Evolutionary conservation across 2,797 vertebrate species (phyloP).

Genomic region (Otolemur crassicaudatus): DNA sequence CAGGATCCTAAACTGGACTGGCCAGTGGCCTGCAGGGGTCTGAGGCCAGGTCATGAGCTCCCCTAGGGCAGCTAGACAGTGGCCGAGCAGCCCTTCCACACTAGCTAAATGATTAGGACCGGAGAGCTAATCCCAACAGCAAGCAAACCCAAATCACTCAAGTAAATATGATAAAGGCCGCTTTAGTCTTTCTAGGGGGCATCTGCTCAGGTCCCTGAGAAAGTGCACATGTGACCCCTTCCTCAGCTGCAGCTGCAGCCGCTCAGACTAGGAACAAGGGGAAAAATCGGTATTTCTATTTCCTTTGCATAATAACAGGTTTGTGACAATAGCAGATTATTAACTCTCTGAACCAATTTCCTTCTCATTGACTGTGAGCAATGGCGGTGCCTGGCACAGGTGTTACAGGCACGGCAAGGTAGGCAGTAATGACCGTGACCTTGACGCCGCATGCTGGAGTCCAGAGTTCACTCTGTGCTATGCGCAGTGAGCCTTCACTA

Average conservation of each 20-base stretch:
- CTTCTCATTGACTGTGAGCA: background rate
- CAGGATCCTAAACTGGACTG: fast-evolving
- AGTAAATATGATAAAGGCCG: background rate
- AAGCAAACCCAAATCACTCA: background rate
- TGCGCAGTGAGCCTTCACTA: background rate
- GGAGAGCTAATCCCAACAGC: background rate
- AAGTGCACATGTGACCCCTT: fast-evolving
- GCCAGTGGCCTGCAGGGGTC: fast-evolving
- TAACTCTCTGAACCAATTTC: background rate
- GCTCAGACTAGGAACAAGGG: too few species aligned
- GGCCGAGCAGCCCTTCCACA: fast-evolving
- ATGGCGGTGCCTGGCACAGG: fast-evolving
- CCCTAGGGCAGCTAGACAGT: background rate
- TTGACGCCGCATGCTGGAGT: fast-evolving
- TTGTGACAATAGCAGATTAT: background rate
- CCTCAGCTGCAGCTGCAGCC: background rate
- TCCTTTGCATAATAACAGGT: background rate
- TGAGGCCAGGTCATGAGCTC: background rate
- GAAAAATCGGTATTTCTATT: fast-evolving
- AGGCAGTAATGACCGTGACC: fast-evolving
- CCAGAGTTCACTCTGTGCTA: too few species aligned
- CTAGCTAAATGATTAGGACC: background rate
- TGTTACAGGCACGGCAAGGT: fast-evolving
- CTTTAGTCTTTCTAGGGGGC: background rate
- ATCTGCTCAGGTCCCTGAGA: background rate